Evolutionary conservation across 2,113 vertebrate genomes (phyloP).

Genomic region (Vulpes ferrilata): DNA sequence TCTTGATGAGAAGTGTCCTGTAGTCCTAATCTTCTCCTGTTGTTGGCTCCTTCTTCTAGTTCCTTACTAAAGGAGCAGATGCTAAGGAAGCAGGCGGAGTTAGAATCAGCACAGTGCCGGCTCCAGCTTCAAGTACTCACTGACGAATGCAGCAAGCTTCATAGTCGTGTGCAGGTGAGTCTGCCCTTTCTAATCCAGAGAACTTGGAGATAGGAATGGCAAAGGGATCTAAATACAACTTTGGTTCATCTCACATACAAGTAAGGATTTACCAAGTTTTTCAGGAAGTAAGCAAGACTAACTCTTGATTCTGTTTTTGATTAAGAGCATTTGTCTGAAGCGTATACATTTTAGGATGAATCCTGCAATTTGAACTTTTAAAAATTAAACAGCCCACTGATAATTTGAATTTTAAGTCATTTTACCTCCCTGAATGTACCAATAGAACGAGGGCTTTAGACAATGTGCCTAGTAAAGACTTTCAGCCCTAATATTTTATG

Average conservation of each 20-base stretch:
- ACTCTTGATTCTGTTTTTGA: neutral
- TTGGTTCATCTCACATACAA: neutral
- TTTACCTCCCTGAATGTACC: neutral
- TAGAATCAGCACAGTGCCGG: conserved; percentile 96
- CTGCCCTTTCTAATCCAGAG: neutral
- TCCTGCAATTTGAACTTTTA: neutral
- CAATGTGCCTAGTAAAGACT: neutral
- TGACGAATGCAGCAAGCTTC: conserved; percentile 92
- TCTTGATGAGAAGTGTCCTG: neutral
- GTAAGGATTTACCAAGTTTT: conserved; percentile 6
- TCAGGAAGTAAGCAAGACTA: neutral
- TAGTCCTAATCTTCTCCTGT: neutral
- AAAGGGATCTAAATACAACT: neutral
- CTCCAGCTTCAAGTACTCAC: conserved; percentile 94
- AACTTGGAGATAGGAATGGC: neutral
- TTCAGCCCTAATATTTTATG: neutral
- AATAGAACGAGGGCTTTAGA: neutral
- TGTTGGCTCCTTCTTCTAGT: conserved; percentile 81
- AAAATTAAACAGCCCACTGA: neutral
- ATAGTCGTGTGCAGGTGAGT: conserved; percentile 92
- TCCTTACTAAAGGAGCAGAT: conserved; percentile 92
- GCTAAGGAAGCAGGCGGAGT: conserved; percentile 92
- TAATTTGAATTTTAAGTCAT: neutral
- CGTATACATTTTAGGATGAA: neutral
- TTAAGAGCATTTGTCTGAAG: neutral